phyloP scores from a whole-genome alignment of 2,113 vertebrate species.

The Oryzias javanicus region DNA sequence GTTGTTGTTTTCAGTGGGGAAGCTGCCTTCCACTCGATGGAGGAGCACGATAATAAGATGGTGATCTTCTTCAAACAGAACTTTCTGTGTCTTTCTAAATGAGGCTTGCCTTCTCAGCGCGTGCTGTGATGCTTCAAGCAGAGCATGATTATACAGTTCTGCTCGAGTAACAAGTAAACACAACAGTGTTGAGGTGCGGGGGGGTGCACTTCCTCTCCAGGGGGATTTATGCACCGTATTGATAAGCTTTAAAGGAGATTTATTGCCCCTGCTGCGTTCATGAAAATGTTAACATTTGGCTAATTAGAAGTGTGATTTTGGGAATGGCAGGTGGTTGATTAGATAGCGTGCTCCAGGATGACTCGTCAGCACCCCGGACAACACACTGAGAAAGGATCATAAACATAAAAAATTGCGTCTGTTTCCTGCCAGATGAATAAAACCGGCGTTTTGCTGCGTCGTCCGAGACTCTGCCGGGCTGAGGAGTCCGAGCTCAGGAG shows the following conservation, averaged over 20 bases:
- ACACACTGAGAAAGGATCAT: constrained; percentile 33
- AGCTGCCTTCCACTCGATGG: no score
- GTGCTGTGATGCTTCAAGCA: constrained; percentile 20
- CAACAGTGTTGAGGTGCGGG: constrained; percentile 32
- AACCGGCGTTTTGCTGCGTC: constrained; percentile 11
- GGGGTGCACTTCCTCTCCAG: constrained; percentile 50
- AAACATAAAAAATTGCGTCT: constrained; percentile 25
- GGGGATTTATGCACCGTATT: constrained; percentile 55
- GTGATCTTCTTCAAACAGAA: no score
- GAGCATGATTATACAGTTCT: constrained; percentile 38
- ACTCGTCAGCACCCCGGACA: constrained; percentile 13
- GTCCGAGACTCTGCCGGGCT: neutral
- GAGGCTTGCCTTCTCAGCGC: no score
- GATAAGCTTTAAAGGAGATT: constrained; percentile 44
- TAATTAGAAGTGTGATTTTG: constrained; percentile 53
- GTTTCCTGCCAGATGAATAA: constrained; percentile 14
- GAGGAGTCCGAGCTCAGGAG: constrained; percentile 30
- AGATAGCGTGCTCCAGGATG: constrained; percentile 10
- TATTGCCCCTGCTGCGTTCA: constrained; percentile 20
- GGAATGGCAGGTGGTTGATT: constrained; percentile 38
- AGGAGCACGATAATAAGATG: no score
- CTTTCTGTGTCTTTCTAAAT: no score
- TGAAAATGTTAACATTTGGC: constrained; percentile 42
- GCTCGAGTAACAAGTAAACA: constrained; percentile 30
- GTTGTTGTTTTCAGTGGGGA: constrained; percentile 15